Evolutionary conservation across 2,888 invertebrate genomes (phyloP).

Genomic region (Lamellibrachia satsuma): DNA sequence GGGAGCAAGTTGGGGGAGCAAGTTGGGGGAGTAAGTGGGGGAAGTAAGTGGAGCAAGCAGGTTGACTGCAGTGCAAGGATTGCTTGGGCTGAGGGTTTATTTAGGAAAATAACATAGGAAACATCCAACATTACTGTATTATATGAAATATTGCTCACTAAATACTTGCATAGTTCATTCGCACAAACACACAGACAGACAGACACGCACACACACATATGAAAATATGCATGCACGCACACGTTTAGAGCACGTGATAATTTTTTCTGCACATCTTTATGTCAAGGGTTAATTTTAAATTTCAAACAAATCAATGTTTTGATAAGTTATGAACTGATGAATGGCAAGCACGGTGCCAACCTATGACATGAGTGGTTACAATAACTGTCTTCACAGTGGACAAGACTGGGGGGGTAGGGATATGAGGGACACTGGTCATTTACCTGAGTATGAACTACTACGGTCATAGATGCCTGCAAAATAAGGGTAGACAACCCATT

Average conservation of each 20-base stretch:
- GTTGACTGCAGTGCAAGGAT: neutral
- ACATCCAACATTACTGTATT: no score
- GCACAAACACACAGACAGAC: no score
- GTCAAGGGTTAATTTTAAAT: no score
- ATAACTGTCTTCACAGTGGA: neutral
- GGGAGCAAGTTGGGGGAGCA: no score
- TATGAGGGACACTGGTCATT: neutral
- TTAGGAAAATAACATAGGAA: neutral
- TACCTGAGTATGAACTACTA: conserved; percentile 11
- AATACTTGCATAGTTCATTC: no score
- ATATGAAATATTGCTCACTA: no score
- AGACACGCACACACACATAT: no score
- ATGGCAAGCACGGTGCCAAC: neutral
- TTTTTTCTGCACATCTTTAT: no score
- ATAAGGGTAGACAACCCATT: neutral
- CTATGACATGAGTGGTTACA: neutral
- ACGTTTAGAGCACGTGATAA: no score
- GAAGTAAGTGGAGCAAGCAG: neutral
- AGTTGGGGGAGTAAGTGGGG: neutral
- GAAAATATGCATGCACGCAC: no score
- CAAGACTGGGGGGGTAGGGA: neutral
- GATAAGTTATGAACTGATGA: no score
- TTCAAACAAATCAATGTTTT: no score
- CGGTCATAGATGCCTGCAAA: conserved; percentile 6
- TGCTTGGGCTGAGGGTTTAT: neutral